Conservation (phyloP, 92 coral and sea anemone genomes). For the Muricea muricata region DNA sequence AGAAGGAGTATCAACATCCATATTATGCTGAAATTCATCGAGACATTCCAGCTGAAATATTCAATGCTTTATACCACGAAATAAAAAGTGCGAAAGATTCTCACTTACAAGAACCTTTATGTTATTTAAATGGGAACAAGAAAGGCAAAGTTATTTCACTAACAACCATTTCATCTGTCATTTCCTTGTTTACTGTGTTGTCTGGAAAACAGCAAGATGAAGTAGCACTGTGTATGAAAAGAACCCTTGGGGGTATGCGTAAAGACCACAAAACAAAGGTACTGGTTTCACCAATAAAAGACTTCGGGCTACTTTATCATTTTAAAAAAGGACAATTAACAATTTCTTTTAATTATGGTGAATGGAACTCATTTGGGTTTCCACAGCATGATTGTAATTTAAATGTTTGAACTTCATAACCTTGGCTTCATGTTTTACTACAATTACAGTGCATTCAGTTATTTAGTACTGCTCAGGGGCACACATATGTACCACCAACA, state of each 20-base stretch:
- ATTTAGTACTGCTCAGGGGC: no score
- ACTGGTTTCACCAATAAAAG: slow-evolving; percentile 4
- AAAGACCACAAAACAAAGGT: slow-evolving; percentile 14
- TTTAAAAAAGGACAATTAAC: slow-evolving; percentile 7
- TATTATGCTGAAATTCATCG: slow-evolving; percentile 47
- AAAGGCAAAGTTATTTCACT: slow-evolving; percentile 46
- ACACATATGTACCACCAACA: no score
- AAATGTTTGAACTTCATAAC: not conserved
- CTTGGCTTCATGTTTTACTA: no score
- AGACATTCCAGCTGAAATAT: slow-evolving; percentile 28
- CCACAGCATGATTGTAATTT: slow-evolving; percentile 16
- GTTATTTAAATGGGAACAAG: slow-evolving; percentile 27
- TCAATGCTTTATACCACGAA: slow-evolving; percentile 1
- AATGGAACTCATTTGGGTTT: slow-evolving; percentile 26
- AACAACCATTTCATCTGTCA: not conserved
- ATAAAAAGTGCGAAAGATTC: not conserved
- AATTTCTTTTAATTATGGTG: slow-evolving; percentile 7
- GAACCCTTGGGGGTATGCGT: not conserved
- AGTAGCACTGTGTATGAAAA: not conserved
- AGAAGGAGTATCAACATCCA: slow-evolving; percentile 46
- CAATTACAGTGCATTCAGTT: no score
- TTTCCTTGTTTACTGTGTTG: not conserved
- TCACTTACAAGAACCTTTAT: slow-evolving; percentile 32
- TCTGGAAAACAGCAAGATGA: not conserved
- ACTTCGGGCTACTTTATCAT: not conserved